These are phyloP conservation scores for Brachionus koreanus DNA, from an alignment of 1,140 invertebrate species.

Conservation along the genomic window DNA sequence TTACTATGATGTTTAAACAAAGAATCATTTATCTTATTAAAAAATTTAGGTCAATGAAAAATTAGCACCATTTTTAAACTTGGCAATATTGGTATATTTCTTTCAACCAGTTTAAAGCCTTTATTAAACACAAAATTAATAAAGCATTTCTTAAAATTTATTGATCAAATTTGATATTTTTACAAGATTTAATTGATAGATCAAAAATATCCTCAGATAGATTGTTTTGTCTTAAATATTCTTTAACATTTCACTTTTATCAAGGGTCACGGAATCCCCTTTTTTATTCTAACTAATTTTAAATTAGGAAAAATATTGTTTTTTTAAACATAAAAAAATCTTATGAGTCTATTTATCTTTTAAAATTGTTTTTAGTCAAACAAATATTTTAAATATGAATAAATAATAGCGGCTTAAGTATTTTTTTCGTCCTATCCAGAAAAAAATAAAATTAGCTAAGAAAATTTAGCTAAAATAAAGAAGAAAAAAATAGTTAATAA, in stretches of 20 bases:
- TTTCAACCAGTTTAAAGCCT: background rate
- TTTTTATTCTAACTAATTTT: background rate
- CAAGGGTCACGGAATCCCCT: too few relatives aligned
- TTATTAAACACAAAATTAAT: background rate
- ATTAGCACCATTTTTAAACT: background rate
- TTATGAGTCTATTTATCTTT: background rate
- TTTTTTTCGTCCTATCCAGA: too few relatives aligned
- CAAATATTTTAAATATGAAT: background rate
- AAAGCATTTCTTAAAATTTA: background rate
- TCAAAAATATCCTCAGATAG: background rate
- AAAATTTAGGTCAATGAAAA: background rate
- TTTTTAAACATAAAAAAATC: background rate
- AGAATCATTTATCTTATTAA: background rate
- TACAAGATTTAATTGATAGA: background rate
- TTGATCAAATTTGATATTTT: slow-evolving; percentile 2
- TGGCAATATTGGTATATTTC: background rate
- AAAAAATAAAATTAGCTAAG: background rate
- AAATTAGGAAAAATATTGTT: background rate
- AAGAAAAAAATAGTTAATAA: background rate
- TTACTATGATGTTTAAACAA: background rate
- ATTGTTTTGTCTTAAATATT: too few relatives aligned
- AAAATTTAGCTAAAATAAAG: background rate
- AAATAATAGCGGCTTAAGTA: background rate
- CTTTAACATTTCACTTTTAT: too few relatives aligned
- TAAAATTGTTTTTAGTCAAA: background rate